phyloP scores from a whole-genome alignment of 2,888 invertebrate species.

The Caradrina kadenii region DNA sequence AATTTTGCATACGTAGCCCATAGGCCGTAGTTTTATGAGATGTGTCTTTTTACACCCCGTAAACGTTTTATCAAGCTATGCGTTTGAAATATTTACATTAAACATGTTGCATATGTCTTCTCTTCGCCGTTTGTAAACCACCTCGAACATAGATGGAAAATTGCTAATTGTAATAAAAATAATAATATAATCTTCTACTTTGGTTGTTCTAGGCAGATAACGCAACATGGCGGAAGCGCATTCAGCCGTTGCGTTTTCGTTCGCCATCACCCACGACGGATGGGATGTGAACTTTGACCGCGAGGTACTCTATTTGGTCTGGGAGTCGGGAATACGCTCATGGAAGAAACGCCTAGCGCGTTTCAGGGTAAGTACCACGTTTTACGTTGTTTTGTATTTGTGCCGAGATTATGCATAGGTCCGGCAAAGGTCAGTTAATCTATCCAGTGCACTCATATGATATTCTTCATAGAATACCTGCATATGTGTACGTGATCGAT shows the following conservation, averaged over 20 bases:
- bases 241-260: conserved; percentile 99
- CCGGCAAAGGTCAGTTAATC: conserved; percentile 21
- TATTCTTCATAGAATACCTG: neutral
- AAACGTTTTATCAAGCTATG: no score
- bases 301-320: conserved; percentile 98
- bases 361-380: conserved; percentile 93
- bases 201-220: conserved; percentile 62
- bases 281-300: conserved; percentile 99
- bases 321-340: conserved; percentile 98
- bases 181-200: conserved; percentile 1
- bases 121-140: no score
- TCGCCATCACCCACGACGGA: conserved; percentile 99
- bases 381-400: neutral
- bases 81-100: no score
- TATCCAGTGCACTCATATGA: neutral
- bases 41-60: no score
- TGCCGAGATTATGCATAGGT: neutral
- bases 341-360: conserved; percentile 98
- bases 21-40: no score
- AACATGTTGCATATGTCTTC: no score
- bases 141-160: no score
- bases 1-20: no score
- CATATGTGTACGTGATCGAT: neutral
- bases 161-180: neutral
- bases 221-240: conserved; percentile 98